Conservation (phyloP, 2,888 invertebrate species). For the Cataglyphis rosenhaueri region DNA sequence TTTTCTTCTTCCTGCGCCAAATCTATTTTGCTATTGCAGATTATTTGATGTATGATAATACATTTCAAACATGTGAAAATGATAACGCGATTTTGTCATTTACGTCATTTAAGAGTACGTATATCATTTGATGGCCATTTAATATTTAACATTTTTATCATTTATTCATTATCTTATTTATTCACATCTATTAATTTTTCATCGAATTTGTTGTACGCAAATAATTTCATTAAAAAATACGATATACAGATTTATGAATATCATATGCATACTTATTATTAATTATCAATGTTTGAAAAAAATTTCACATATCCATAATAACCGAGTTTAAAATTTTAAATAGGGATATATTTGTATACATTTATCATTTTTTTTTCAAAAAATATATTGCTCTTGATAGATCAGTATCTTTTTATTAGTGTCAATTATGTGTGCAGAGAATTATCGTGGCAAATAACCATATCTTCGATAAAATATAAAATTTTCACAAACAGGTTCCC, state of each 20-base stretch:
- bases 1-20: not conserved
- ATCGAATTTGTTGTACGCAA: not conserved
- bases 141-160: not conserved
- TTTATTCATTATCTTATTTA: not conserved
- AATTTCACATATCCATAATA: not conserved
- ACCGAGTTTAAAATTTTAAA: constrained; percentile 14
- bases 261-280: not conserved
- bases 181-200: not conserved
- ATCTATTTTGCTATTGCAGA: not conserved
- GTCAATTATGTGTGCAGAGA: not conserved
- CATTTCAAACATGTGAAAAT: not conserved
- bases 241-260: not conserved
- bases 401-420: not conserved
- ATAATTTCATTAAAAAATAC: not conserved
- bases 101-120: constrained; percentile 5
- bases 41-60: constrained; percentile 36
- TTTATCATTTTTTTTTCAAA: not conserved
- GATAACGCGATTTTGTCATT: not conserved
- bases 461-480: not conserved
- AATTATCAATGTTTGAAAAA: not conserved
- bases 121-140: no score
- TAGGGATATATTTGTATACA: not conserved
- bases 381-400: not conserved
- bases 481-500: not conserved
- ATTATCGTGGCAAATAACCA: constrained; percentile 21